These are phyloP conservation scores for Operophtera brumata DNA, from an alignment of 2,888 invertebrate genomes.

Conservation along the genomic window DNA sequence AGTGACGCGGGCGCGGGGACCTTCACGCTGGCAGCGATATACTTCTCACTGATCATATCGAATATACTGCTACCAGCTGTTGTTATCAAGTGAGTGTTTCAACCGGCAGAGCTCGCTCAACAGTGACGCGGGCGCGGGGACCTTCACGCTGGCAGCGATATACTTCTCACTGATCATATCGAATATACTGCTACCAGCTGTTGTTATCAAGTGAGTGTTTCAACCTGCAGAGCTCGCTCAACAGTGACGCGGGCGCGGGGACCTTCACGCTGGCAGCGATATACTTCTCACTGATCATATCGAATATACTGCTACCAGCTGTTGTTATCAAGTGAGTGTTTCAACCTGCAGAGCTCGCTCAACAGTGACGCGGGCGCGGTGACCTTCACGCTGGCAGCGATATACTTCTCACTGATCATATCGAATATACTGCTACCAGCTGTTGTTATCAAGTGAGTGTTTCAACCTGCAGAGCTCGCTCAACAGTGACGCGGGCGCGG, in stretches of 20 bases:
- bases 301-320: conserved; percentile 93
- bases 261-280: conserved; percentile 91
- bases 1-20: conserved; percentile 90
- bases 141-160: conserved; percentile 90
- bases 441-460: conserved; percentile 86
- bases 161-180: conserved; percentile 94
- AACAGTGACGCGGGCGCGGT: conserved; percentile 91
- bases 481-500: conserved; percentile 90
- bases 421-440: conserved; percentile 95
- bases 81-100: conserved; percentile 84
- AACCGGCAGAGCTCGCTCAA: conserved; percentile 88
- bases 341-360: conserved; percentile 85
- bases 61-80: conserved; percentile 93
- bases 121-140: conserved; percentile 89
- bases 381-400: conserved; percentile 89
- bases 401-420: conserved; percentile 92
- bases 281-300: conserved; percentile 92
- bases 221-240: conserved; percentile 87
- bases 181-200: conserved; percentile 92
- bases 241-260: conserved; percentile 90
- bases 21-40: conserved; percentile 91
- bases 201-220: conserved; percentile 86
- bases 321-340: conserved; percentile 86
- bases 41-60: conserved; percentile 92
- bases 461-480: conserved; percentile 85